Evolutionary conservation across 2,888 invertebrate genomes (phyloP).

Genomic region (Thymelicus acteon): DNA sequence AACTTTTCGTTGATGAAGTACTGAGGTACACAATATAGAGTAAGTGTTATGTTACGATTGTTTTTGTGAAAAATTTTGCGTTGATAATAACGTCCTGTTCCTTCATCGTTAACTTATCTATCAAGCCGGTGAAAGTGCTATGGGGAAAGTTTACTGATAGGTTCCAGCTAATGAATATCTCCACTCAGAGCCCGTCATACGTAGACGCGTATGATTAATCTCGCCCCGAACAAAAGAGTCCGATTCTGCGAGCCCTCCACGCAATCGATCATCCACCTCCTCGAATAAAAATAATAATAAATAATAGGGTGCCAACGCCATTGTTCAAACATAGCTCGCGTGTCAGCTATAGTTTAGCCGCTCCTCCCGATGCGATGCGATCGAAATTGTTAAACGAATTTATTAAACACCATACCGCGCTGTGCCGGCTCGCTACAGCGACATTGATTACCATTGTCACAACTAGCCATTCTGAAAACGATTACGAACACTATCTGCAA

Average conservation of each 20-base stretch:
- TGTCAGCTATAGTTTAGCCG: slow-evolving; percentile 67
- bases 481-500: not conserved
- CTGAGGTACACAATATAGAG: not conserved
- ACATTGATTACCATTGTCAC: slow-evolving; percentile 9
- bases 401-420: slow-evolving; percentile 16
- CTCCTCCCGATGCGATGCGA: slow-evolving; percentile 25
- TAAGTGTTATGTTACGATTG: no score
- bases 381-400: slow-evolving; percentile 32
- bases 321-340: slow-evolving; percentile 76
- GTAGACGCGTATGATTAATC: slow-evolving; percentile 77
- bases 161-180: slow-evolving; percentile 73
- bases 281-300: slow-evolving; percentile 83
- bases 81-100: slow-evolving; percentile 33
- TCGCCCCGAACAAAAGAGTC: slow-evolving; percentile 76
- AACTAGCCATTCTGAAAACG: not conserved
- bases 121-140: slow-evolving; percentile 42
- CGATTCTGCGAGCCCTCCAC: slow-evolving; percentile 70
- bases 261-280: slow-evolving; percentile 79
- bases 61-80: not conserved
- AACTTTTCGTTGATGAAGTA: not conserved
- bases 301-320: slow-evolving; percentile 71
- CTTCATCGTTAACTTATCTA: slow-evolving; percentile 45
- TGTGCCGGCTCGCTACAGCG: slow-evolving; percentile 6
- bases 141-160: slow-evolving; percentile 54
- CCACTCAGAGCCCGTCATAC: slow-evolving; percentile 68